Percentiles rank a stretch among this genome's conserved stretches.
phyloP scores from a whole-genome alignment of 2,797 vertebrate genomes.

The Alauda arvensis region DNA sequence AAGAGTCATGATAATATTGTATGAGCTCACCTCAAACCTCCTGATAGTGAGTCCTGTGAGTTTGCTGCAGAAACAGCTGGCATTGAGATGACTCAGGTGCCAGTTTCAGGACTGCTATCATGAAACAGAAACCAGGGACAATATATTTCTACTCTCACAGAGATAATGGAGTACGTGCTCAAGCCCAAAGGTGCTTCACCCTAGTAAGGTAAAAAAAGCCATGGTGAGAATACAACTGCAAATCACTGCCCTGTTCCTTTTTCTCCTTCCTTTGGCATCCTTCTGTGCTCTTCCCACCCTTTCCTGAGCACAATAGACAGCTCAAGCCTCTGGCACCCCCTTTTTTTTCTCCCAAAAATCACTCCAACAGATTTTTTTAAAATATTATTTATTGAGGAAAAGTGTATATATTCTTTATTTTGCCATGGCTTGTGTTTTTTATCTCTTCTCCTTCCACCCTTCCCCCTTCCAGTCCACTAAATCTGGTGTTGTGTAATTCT shows the following conservation, averaged over 20 bases:
- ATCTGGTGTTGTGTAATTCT: background rate
- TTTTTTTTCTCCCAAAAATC: background rate
- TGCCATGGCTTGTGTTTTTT: background rate
- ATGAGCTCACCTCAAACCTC: background rate
- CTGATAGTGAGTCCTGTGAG: background rate
- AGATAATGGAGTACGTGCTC: fast-evolving
- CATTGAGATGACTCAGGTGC: background rate
- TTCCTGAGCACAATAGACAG: background rate
- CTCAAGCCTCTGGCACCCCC: background rate
- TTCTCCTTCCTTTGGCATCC: background rate
- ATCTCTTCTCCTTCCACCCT: background rate
- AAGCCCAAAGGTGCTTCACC: background rate
- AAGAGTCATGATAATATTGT: background rate
- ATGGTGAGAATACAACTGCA: background rate
- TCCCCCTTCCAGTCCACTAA: background rate
- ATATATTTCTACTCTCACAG: background rate
- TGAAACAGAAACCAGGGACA: background rate
- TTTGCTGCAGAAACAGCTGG: fast-evolving
- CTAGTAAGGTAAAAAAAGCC: background rate
- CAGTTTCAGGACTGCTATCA: background rate
- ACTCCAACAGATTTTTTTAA: fast-evolving
- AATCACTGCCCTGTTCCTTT: background rate
- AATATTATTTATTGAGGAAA: background rate
- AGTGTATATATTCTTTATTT: background rate
- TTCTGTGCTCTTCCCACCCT: background rate